Base-by-base conservation (phyloP, 2,113 vertebrate species). In the Phrynosoma blainvillii region DNA sequence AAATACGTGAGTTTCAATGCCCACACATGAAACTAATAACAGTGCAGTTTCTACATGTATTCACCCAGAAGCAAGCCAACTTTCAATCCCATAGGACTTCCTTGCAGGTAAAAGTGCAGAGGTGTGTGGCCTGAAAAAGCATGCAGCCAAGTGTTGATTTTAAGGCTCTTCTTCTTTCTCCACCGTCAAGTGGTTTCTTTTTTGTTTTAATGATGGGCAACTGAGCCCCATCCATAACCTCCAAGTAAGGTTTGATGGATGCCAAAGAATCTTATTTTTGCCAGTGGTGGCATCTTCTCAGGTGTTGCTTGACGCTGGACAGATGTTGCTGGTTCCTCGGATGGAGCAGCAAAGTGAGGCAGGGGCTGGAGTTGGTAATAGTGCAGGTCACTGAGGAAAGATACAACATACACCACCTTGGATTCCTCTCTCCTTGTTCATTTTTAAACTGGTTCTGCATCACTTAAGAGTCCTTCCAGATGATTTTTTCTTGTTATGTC, bases 171-270 rank as follows among this genome's bases (percentile, higher is more conserved):
- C 25, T 14, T 27, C 18, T 14, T 21, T 25, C 47, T 16, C 11
- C 0, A 0, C 8, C 14, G 5, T 25, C 25, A 77, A 18, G 1
- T 18, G 68, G 66, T 40, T 65, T 16, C 0, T 0, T 70, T 11
- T 59, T 79, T 52, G 30, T 30, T 20, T 52, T 54, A 1, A 20
- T 1, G 30, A 75, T 3, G 5, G 18, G 4, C 13, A 62, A 62
- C 59, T 62, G 59, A 1, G 59, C 13, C 59, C 13, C 59, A 16
- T 62, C 59, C 13, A 62, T 62, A 62, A 62, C 13, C 59, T 16
- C 52, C 59, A 20, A 65, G 79, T 30, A 20, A 9, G 20, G 59
- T 66, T 40, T 42, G 18, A 42, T 42, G 27, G 16, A 9, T 79
- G 27, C 13, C 59, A 62, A 62, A 62, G 59, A 62, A 16, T 62